A percentile compares a stretch with the other conserved stretches of the same genome.
These are phyloP conservation scores for Drosophila guanche DNA, from an alignment of 1,140 invertebrate species.

Conservation along the genomic window DNA sequence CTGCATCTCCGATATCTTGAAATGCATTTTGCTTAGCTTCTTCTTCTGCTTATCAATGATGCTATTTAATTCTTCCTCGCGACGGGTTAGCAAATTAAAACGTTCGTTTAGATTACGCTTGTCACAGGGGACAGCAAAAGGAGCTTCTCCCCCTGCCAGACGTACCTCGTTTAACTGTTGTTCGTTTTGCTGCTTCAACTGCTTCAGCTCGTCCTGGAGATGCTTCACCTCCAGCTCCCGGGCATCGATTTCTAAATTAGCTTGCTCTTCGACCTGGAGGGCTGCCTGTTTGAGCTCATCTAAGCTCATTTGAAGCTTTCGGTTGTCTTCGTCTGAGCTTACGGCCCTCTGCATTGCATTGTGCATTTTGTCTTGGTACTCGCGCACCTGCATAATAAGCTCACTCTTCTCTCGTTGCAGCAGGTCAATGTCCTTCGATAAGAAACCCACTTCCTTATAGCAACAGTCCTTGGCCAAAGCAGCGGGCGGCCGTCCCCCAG, in stretches of 20 bases:
- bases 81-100: slow-evolving; percentile 60
- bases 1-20: slow-evolving; percentile 43
- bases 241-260: slow-evolving; percentile 74
- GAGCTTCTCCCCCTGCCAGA: slow-evolving; percentile 8
- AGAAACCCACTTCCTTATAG: slow-evolving; percentile 84
- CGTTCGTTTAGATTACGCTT: slow-evolving; percentile 65
- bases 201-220: slow-evolving; percentile 47
- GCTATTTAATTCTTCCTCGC: slow-evolving; percentile 58
- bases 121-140: slow-evolving; percentile 28
- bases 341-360: slow-evolving; percentile 87
- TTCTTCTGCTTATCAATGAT: slow-evolving; percentile 69
- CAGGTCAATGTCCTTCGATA: slow-evolving; percentile 84
- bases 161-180: slow-evolving; percentile 18
- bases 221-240: slow-evolving; percentile 61
- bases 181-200: slow-evolving; percentile 15
- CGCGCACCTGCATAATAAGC: slow-evolving; percentile 85
- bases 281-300: slow-evolving; percentile 87
- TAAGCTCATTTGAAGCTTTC: slow-evolving; percentile 86
- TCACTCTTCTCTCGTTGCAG: slow-evolving; percentile 85
- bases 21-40: slow-evolving; percentile 64
- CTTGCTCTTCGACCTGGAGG: slow-evolving; percentile 86
- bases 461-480: slow-evolving; percentile 86
- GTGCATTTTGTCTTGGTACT: slow-evolving; percentile 86
- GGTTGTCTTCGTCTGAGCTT: slow-evolving; percentile 86
- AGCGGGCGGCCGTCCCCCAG: slow-evolving; percentile 85